These are phyloP conservation scores for Eumaeus atala DNA, from an alignment of 1,140 invertebrate species.

Conservation along the genomic window DNA sequence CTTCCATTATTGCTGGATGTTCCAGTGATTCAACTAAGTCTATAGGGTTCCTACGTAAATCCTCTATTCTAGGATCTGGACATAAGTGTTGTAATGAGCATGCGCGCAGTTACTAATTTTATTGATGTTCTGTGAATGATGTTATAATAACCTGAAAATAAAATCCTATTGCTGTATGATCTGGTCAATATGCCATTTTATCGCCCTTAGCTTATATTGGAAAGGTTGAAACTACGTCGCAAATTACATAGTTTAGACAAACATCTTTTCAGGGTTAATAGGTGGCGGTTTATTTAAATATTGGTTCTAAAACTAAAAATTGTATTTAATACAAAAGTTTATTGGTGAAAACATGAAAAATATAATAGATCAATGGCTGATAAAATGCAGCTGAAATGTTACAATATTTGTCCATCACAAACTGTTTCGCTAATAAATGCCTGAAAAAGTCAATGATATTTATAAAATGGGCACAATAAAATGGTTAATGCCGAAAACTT, in stretches of 20 bases:
- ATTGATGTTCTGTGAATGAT: too few species aligned
- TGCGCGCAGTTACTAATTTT: too few species aligned
- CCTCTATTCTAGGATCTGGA: too few species aligned
- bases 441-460: conserved; percentile 67
- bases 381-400: conserved; percentile 74
- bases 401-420: conserved; percentile 73
- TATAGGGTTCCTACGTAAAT: too few species aligned
- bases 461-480: conserved; percentile 68
- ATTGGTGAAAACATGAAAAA: conserved; percentile 75
- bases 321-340: conserved; percentile 75
- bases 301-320: conserved; percentile 74
- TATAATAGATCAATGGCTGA: conserved; percentile 74
- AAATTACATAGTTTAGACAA: conserved; percentile 33
- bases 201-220: conserved; percentile 9
- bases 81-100: too few species aligned
- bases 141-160: not conserved
- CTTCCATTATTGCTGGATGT: too few species aligned
- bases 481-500: conserved; percentile 66
- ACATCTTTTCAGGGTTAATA: conserved; percentile 65
- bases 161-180: not conserved
- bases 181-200: not conserved
- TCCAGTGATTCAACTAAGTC: too few species aligned
- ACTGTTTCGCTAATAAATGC: conserved; percentile 72
- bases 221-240: conserved; percentile 32
- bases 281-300: conserved; percentile 71